phyloP scores from a whole-genome alignment of 2,113 vertebrate genomes.

The Bos taurus region DNA sequence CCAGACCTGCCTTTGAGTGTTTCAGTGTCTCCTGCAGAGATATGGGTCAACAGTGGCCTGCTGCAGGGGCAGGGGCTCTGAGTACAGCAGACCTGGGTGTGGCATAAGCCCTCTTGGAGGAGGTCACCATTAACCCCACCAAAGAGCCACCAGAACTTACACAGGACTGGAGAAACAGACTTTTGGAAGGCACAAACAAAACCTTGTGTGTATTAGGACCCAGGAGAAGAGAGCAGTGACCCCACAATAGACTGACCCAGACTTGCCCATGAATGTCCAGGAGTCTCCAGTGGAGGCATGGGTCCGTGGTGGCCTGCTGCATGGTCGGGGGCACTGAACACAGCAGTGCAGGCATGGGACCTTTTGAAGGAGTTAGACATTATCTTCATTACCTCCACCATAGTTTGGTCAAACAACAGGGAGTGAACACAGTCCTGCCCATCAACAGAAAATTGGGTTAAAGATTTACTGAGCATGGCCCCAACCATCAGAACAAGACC shows the following conservation, averaged over 20 bases:
- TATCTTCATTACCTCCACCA: not conserved
- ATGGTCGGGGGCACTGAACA: accelerated
- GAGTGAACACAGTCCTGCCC: not conserved
- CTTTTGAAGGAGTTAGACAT: not conserved
- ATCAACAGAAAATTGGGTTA: not conserved
- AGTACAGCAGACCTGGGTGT: not conserved
- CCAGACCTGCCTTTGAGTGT: not conserved
- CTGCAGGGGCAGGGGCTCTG: not conserved
- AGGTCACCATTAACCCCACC: not conserved
- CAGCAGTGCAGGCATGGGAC: not conserved
- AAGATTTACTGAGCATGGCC: not conserved
- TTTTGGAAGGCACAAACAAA: not conserved
- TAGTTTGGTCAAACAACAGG: not conserved
- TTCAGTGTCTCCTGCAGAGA: not conserved
- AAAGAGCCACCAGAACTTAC: not conserved
- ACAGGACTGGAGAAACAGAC: not conserved
- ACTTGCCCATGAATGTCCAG: not conserved
- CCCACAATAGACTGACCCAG: not conserved
- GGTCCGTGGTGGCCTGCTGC: not conserved
- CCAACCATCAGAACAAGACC: not conserved
- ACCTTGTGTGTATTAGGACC: not conserved
- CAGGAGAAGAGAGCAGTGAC: not conserved
- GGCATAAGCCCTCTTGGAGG: not conserved
- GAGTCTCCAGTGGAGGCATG: not conserved
- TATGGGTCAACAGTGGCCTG: not conserved